Percentiles rank a stretch among this genome's conserved stretches.
phyloP scores from a whole-genome alignment of 2,888 invertebrate genomes.

The Adela reaumurella region DNA sequence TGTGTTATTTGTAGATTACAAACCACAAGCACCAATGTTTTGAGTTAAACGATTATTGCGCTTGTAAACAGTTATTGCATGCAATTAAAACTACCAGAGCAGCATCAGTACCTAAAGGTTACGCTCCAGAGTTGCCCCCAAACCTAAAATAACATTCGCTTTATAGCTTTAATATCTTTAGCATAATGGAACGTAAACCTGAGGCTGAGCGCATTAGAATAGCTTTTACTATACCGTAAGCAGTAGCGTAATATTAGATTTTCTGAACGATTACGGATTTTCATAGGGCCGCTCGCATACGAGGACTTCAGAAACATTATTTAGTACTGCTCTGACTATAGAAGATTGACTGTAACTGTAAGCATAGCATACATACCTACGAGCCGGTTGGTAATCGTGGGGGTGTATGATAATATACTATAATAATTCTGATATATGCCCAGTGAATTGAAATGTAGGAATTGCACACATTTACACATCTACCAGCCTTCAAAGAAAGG shows the following conservation, averaged over 20 bases:
- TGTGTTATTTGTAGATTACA: too few species aligned
- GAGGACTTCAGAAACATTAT: too few species aligned
- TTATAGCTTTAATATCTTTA: conserved; percentile 31
- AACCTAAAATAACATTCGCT: conserved; percentile 20
- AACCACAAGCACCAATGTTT: background rate
- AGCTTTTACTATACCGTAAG: background rate
- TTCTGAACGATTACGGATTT: background rate
- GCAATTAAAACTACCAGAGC: conserved; percentile 38
- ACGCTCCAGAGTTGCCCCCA: background rate
- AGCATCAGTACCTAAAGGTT: background rate
- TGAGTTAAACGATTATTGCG: conserved; percentile 47
- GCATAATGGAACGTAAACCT: conserved; percentile 25
- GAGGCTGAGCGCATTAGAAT: conserved; percentile 20
- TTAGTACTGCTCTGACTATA: too few species aligned
- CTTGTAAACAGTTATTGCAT: conserved; percentile 44
- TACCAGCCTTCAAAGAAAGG: too few species aligned
- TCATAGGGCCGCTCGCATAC: background rate
- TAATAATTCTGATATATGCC: too few species aligned
- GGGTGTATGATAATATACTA: too few species aligned
- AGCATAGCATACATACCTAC: too few species aligned
- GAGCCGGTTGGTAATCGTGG: too few species aligned
- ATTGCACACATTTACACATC: too few species aligned
- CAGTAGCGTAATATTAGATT: background rate
- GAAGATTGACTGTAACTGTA: too few species aligned
- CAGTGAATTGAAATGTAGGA: too few species aligned